A percentile compares a stretch with the other conserved stretches of the same genome.
phyloP scores from a whole-genome alignment of 1,140 invertebrate species.

The Trichonephila clavata region DNA sequence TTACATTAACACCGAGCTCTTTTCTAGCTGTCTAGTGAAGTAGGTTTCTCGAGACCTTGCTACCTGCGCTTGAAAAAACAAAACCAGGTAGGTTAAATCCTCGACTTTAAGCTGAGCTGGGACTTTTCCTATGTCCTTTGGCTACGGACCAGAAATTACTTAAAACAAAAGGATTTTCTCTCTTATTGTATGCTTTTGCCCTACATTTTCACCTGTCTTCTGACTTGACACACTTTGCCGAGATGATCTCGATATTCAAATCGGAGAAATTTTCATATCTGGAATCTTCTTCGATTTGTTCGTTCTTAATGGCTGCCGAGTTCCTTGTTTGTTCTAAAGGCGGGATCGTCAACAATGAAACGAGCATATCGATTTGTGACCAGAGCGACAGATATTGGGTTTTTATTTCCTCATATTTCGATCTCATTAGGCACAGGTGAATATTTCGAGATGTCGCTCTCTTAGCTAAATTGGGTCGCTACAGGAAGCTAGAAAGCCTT shows the following conservation, averaged over 20 bases:
- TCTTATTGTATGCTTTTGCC: conserved; percentile 18
- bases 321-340: neutral
- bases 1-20: no score
- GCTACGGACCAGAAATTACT: conserved; percentile 47
- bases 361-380: neutral
- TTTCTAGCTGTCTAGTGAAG: no score
- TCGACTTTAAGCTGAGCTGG: neutral
- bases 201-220: conserved; percentile 19
- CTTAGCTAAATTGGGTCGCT: neutral
- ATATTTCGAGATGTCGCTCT: neutral
- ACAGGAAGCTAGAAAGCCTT: neutral
- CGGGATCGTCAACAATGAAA: neutral
- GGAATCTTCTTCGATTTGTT: neutral
- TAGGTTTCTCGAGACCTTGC: neutral
- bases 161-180: conserved; percentile 44
- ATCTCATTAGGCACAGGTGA: neutral
- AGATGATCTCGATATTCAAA: neutral
- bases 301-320: neutral
- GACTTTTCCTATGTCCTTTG: conserved; percentile 51
- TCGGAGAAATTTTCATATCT: neutral
- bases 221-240: conserved; percentile 36
- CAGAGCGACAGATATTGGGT: neutral
- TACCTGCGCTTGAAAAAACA: conserved; percentile 46
- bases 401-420: neutral
- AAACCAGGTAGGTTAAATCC: conserved; percentile 27